These are phyloP conservation scores for Scatophagus argus DNA, from an alignment of 2,113 vertebrate genomes.

Conservation along the genomic window DNA sequence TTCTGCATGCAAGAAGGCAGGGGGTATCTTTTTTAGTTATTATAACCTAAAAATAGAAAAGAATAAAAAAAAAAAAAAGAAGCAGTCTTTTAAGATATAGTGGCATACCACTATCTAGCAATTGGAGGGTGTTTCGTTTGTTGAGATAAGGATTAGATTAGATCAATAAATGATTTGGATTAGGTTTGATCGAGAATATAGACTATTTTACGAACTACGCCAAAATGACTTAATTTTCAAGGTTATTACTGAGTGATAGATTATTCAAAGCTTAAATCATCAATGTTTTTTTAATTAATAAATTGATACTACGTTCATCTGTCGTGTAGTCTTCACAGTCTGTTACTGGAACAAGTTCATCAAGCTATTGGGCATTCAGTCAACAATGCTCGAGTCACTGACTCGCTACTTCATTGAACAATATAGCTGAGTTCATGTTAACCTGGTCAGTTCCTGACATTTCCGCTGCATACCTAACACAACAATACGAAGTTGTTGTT, in stretches of 20 bases:
- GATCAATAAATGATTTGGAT: constrained; percentile 65
- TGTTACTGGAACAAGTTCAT: constrained; percentile 8
- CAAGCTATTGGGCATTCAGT: not conserved
- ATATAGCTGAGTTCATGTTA: not conserved
- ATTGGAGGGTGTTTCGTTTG: constrained; percentile 55
- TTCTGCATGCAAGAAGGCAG: constrained; percentile 66
- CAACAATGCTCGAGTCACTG: not conserved
- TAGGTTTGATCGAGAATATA: constrained; percentile 60
- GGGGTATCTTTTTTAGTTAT: constrained; percentile 77
- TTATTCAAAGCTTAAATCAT: constrained; percentile 30
- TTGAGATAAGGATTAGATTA: constrained; percentile 66
- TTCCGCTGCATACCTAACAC: not conserved
- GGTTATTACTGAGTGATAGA: constrained; percentile 30
- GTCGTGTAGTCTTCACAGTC: not conserved
- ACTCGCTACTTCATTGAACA: constrained; percentile 1
- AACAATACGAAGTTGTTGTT: not conserved
- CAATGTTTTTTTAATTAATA: not conserved
- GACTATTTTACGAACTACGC: constrained; percentile 51
- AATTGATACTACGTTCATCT: not conserved
- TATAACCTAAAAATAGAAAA: constrained; percentile 77
- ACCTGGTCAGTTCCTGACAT: not conserved
- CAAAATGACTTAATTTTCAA: constrained; percentile 48
- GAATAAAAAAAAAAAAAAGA: constrained; percentile 54
- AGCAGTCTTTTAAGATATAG: constrained; percentile 73
- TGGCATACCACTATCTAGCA: constrained; percentile 51